Conservation (phyloP, 2,797 vertebrate species). For the Steatocranus sp. region DNA sequence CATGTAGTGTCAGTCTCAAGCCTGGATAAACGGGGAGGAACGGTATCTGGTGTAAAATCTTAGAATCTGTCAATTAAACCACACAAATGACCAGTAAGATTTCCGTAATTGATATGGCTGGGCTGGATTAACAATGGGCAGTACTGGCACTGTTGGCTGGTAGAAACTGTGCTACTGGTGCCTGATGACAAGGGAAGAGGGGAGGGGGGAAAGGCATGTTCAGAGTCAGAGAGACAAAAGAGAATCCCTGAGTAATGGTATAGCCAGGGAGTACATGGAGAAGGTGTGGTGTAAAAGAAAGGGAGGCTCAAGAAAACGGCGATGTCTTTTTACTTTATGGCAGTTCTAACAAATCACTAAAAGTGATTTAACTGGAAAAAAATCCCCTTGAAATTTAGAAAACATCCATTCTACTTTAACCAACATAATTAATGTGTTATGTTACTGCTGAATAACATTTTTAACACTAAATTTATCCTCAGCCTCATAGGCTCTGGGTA, state of each 20-base stretch:
- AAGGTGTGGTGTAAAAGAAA: background rate
- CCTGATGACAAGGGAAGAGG: background rate
- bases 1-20: background rate
- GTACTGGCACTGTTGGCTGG: background rate
- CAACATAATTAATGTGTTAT: accelerated
- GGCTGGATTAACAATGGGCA: background rate
- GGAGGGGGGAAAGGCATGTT: background rate
- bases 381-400: background rate
- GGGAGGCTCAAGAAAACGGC: no score
- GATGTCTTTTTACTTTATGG: background rate
- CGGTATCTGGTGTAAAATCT: background rate
- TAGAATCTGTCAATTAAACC: background rate
- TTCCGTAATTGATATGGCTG: background rate
- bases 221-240: background rate
- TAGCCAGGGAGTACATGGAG: background rate
- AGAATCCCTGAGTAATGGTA: background rate
- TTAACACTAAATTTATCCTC: background rate
- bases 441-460: background rate
- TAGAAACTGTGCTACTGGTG: background rate
- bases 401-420: background rate
- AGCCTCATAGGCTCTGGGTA: background rate
- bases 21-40: background rate
- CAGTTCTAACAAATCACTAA: background rate
- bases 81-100: background rate
- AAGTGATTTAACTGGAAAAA: background rate